These are phyloP conservation scores for Acleris emargana DNA, from an alignment of 2,888 invertebrate species.

Conservation along the genomic window DNA sequence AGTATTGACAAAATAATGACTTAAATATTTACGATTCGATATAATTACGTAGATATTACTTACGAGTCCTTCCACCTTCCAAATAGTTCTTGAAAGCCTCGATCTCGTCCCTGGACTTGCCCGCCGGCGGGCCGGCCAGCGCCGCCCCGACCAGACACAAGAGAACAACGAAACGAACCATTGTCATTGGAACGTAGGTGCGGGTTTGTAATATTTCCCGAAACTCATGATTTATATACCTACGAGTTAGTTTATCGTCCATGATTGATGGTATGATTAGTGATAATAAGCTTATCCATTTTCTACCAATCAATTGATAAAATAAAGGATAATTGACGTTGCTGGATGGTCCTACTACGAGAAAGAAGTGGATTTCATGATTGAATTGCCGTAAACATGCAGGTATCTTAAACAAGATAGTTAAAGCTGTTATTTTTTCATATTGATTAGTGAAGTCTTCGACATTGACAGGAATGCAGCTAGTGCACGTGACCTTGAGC, in stretches of 20 bases:
- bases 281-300: conserved; percentile 24
- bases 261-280: conserved; percentile 20
- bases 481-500: too few relatives aligned
- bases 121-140: conserved; percentile 48
- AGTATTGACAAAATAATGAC: too few relatives aligned
- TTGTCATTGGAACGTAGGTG: conserved; percentile 36
- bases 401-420: too few relatives aligned
- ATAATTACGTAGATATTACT: conserved; percentile 33
- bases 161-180: conserved; percentile 45
- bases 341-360: too few relatives aligned
- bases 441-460: too few relatives aligned
- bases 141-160: conserved; percentile 47
- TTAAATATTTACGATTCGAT: neutral
- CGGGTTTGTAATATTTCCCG: neutral
- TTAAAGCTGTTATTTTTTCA: too few relatives aligned
- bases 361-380: too few relatives aligned
- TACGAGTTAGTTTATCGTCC: conserved; percentile 2
- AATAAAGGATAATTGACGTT: neutral
- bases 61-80: conserved; percentile 53
- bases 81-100: conserved; percentile 53
- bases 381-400: too few relatives aligned
- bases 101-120: conserved; percentile 51
- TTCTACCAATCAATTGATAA: conserved; percentile 7
- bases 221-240: conserved; percentile 9
- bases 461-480: too few relatives aligned